phyloP scores from a whole-genome alignment of 2,113 vertebrate genomes.

The Hystrix brachyura region DNA sequence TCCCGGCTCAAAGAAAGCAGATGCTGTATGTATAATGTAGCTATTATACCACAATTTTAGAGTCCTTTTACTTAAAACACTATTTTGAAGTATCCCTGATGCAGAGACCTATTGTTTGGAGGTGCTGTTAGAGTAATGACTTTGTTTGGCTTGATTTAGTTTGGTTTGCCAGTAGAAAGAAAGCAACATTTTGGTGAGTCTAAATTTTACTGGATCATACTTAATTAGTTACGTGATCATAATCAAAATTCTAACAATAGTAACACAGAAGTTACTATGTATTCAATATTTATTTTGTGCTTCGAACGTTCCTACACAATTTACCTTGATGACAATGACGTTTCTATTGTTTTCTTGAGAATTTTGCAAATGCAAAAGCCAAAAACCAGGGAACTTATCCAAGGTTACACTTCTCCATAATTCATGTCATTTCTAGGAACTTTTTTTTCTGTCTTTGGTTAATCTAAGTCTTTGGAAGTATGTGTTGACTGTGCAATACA shows the following conservation, averaged over 20 bases:
- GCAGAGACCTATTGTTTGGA: not conserved
- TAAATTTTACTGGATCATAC: not conserved
- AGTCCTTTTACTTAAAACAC: not conserved
- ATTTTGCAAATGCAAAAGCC: not conserved
- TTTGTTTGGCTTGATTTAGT: not conserved
- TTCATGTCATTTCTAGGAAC: not conserved
- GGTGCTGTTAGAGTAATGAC: not conserved
- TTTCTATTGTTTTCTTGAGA: not conserved
- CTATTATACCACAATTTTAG: not conserved
- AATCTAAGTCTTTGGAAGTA: conserved; percentile 28
- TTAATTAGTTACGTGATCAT: not conserved
- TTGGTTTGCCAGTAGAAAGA: not conserved
- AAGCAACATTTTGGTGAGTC: not conserved
- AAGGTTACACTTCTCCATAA: not conserved
- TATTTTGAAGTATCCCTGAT: not conserved
- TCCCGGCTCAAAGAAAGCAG: not conserved
- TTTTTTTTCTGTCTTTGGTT: not conserved
- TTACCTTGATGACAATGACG: not conserved
- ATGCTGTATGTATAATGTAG: not conserved
- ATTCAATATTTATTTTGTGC: not conserved
- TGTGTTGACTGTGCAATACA: not conserved
- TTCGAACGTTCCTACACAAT: not conserved
- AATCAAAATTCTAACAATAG: not conserved
- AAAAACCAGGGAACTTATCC: not conserved
- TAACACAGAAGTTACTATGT: not conserved